phyloP scores from a whole-genome alignment of 2,113 vertebrate genomes.

The Pholis gunnellus region DNA sequence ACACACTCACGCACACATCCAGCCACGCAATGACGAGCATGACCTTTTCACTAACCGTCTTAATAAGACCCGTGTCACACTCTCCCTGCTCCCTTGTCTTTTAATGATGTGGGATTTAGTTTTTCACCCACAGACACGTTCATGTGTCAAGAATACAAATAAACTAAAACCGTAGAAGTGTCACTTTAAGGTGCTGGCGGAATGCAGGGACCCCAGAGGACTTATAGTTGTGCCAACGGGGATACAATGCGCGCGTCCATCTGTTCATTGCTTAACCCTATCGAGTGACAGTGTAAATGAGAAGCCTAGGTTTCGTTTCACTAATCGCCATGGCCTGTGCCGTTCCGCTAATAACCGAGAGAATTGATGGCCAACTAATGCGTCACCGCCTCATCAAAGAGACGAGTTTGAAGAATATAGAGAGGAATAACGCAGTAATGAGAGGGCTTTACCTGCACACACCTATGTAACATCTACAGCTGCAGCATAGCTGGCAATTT shows the following conservation, averaged over 20 bases:
- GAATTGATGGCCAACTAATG: constrained; percentile 39
- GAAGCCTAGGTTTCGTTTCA: constrained; percentile 48
- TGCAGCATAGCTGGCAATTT: background rate
- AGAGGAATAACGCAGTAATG: background rate
- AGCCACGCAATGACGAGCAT: constrained; percentile 50
- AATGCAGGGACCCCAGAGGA: background rate
- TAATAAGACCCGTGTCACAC: constrained; percentile 40
- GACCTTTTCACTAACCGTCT: constrained; percentile 62
- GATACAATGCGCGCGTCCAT: constrained; percentile 22
- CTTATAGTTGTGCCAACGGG: background rate
- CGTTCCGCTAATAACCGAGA: constrained; percentile 37
- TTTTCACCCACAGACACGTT: background rate
- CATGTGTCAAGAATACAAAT: constrained; percentile 21
- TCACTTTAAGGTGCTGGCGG: background rate
- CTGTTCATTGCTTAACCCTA: constrained; percentile 39
- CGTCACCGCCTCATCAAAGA: background rate
- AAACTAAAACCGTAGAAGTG: background rate
- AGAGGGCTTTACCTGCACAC: constrained; percentile 25
- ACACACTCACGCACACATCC: background rate
- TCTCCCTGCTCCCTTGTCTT: constrained; percentile 9
- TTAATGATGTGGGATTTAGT: background rate
- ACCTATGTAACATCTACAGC: constrained; percentile 11
- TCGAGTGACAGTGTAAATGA: constrained; percentile 62
- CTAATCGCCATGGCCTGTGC: background rate
- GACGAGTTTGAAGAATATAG: background rate